phyloP scores from a whole-genome alignment of 2,113 vertebrate species.

The Elephantulus edwardii region DNA sequence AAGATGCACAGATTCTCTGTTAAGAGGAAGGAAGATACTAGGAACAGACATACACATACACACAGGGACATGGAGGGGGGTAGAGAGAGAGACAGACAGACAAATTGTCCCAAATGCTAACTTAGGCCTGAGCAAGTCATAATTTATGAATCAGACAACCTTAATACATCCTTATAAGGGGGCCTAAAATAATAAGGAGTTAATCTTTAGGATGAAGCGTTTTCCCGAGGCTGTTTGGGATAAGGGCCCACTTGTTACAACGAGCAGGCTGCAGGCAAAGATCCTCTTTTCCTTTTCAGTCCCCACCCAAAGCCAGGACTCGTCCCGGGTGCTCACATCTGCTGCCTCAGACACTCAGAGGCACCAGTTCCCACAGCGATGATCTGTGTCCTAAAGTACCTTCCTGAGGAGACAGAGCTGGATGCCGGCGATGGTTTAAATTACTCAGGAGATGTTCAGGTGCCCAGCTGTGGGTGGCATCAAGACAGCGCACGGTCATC shows the following conservation, averaged over 20 bases:
- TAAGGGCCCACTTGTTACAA: neutral
- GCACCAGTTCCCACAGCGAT: rapidly evolving
- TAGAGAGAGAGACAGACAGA: neutral
- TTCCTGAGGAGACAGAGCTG: neutral
- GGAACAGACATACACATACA: neutral
- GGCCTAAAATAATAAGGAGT: neutral
- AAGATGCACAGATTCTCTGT: neutral
- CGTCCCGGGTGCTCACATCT: neutral
- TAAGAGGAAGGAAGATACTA: neutral
- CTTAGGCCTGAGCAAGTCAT: neutral
- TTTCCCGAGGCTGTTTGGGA: neutral
- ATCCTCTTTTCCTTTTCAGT: rapidly evolving
- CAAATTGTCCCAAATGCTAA: neutral
- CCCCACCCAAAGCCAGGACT: neutral
- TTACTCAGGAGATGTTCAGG: neutral
- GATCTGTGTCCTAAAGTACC: neutral
- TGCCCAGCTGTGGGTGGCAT: neutral
- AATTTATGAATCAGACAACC: neutral
- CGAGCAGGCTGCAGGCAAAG: rapidly evolving
- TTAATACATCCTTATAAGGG: neutral
- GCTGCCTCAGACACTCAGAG: neutral
- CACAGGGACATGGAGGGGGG: neutral
- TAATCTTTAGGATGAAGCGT: neutral
- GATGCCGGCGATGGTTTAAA: neutral
- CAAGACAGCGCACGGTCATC: too few species aligned